Percentiles rank a stretch among this genome's conserved stretches.
Conservation (phyloP, 1,140 invertebrate genomes). For the Drosophila parvula region DNA sequence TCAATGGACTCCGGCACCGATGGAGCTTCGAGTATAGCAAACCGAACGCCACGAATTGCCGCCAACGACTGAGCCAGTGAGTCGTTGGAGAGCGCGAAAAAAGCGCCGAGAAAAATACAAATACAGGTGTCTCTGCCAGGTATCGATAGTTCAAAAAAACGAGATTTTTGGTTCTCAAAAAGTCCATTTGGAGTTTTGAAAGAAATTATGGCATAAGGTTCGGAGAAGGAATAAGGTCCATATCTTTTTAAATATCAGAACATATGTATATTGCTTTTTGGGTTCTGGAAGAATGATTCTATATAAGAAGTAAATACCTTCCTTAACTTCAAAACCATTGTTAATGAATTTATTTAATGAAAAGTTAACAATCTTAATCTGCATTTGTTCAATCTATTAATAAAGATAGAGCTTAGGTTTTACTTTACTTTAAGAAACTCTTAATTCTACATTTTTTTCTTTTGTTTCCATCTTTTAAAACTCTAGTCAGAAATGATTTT, state of each 20-base stretch:
- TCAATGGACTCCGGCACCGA: conserved; percentile 17
- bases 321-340: no score
- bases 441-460: no score
- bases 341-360: no score
- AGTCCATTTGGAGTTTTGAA: background rate
- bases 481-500: no score
- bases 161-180: conserved; percentile 2
- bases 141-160: conserved; percentile 17
- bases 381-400: no score
- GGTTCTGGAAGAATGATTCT: no score
- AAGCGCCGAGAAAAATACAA: conserved; percentile 1
- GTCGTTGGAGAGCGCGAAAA: conserved; percentile 6
- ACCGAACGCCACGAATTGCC: conserved; percentile 48
- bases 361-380: no score
- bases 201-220: background rate
- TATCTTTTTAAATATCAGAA: no score
- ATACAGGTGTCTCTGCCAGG: conserved; percentile 6
- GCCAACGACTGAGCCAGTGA: conserved; percentile 46
- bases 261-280: background rate
- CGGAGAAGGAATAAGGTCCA: background rate
- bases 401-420: no score
- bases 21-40: conserved; percentile 9
- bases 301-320: no score
- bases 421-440: no score
- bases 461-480: no score